Conservation (phyloP, 2,888 invertebrate species). For the Elegia similella region DNA sequence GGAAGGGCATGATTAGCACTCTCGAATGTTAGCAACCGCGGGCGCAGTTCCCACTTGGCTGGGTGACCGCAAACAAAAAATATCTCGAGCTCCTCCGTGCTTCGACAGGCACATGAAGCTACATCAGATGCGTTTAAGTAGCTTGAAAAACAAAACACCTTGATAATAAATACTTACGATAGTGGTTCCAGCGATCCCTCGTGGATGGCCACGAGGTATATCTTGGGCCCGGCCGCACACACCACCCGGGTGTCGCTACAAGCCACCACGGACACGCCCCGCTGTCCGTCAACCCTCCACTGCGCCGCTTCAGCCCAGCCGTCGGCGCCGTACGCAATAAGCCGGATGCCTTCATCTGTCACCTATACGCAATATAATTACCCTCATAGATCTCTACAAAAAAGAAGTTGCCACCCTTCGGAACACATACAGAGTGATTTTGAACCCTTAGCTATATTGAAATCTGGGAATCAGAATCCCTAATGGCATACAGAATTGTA, state of each 20-base stretch:
- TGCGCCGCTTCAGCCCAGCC: slow-evolving; percentile 61
- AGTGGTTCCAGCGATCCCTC: slow-evolving; percentile 34
- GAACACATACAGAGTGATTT: too few relatives aligned
- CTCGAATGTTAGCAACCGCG: too few relatives aligned
- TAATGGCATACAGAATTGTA: too few relatives aligned
- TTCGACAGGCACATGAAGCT: slow-evolving; percentile 43
- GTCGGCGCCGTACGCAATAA: slow-evolving; percentile 59
- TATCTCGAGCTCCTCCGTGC: too few relatives aligned
- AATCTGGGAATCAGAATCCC: too few relatives aligned
- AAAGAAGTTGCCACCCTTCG: too few relatives aligned
- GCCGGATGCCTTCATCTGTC: slow-evolving; percentile 76
- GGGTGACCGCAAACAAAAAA: too few relatives aligned
- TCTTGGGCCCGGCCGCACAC: slow-evolving; percentile 93
- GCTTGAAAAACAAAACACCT: too few relatives aligned
- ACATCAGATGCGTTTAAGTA: slow-evolving; percentile 20
- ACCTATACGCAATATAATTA: slow-evolving; percentile 58
- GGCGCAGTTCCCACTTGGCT: too few relatives aligned
- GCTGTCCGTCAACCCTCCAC: slow-evolving; percentile 89
- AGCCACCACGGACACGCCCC: slow-evolving; percentile 93
- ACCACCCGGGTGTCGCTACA: slow-evolving; percentile 90
- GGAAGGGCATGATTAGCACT: too few relatives aligned
- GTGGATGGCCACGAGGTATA: slow-evolving; percentile 47
- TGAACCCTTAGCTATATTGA: too few relatives aligned
- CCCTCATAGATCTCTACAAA: too few relatives aligned
- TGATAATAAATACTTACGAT: slow-evolving; percentile 34